These are phyloP conservation scores for Onychomys torridus DNA, from an alignment of 2,797 vertebrate species.

Conservation along the genomic window DNA sequence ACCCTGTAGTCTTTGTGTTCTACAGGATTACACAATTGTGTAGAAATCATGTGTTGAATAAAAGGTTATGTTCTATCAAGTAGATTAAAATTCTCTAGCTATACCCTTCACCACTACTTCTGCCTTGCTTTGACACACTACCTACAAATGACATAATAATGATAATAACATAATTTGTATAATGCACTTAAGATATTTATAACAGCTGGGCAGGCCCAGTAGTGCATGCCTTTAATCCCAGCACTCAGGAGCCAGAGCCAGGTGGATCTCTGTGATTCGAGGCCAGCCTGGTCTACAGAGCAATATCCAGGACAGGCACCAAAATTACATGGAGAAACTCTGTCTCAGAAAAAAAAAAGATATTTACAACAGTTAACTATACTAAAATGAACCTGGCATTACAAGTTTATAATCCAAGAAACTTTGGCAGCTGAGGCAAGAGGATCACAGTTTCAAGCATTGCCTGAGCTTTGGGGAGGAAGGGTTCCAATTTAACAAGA, in stretches of 20 bases:
- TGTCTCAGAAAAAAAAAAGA: not conserved
- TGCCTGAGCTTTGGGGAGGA: not conserved
- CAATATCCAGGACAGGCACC: too few species aligned
- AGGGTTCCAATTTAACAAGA: not conserved
- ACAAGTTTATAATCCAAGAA: not conserved
- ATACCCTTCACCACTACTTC: not conserved
- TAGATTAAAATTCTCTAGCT: not conserved
- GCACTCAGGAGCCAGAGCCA: too few species aligned
- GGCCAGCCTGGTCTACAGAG: too few species aligned
- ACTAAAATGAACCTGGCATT: not conserved
- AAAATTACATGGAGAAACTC: too few species aligned
- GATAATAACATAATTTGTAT: not conserved
- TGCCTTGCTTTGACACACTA: not conserved
- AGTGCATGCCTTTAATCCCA: too few species aligned
- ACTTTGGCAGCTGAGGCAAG: not conserved
- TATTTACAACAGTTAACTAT: not conserved
- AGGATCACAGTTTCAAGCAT: not conserved
- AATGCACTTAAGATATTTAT: slow-evolving; percentile 10
- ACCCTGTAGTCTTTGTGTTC: slow-evolving; percentile 27
- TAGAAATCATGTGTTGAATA: slow-evolving; percentile 31
- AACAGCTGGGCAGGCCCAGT: not conserved
- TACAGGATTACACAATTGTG: slow-evolving; percentile 37
- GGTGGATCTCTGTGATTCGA: too few species aligned
- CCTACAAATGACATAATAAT: not conserved
- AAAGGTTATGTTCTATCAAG: slow-evolving; percentile 16